Percentiles rank a stretch among this genome's conserved stretches.
These are phyloP conservation scores for Illadopsis cleaveri DNA, from an alignment of 2,113 vertebrate species.

Conservation along the genomic window DNA sequence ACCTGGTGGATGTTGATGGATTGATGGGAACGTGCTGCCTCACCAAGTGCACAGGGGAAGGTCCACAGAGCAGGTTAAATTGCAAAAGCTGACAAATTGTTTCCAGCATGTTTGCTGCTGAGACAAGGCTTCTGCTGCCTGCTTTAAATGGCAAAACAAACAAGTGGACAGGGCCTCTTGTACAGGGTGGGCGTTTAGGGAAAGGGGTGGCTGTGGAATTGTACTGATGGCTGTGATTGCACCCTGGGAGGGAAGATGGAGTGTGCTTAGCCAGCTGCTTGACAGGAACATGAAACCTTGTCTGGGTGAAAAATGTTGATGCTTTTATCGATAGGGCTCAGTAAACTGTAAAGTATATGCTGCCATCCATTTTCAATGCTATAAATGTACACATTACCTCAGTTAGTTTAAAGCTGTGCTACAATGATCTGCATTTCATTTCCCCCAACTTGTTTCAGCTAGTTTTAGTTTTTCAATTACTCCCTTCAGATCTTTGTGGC, in stretches of 20 bases:
- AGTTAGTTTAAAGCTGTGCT: slow-evolving; percentile 1
- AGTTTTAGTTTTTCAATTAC: not conserved
- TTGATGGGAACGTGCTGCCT: not conserved
- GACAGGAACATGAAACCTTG: slow-evolving; percentile 29
- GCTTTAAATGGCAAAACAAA: not conserved
- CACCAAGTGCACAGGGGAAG: not conserved
- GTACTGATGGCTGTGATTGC: not conserved
- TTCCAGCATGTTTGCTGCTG: not conserved
- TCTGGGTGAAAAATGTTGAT: slow-evolving; percentile 61
- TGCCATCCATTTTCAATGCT: slow-evolving; percentile 24
- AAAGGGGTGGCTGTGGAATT: not conserved
- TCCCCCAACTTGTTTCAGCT: not conserved
- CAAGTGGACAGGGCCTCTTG: not conserved
- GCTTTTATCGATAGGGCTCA: slow-evolving; percentile 44
- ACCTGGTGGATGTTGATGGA: not conserved
- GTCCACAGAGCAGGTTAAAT: not conserved
- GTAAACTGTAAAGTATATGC: slow-evolving; percentile 36
- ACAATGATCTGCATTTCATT: not conserved
- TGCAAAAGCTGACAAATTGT: not conserved
- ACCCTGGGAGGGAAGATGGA: not conserved
- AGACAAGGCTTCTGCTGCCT: not conserved
- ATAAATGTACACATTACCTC: not conserved
- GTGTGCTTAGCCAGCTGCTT: not conserved
- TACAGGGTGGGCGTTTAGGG: not conserved
- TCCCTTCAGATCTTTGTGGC: not conserved